These are phyloP conservation scores for Chromoteleia sp. DNA, from an alignment of 2,888 invertebrate species.

Conservation along the genomic window DNA sequence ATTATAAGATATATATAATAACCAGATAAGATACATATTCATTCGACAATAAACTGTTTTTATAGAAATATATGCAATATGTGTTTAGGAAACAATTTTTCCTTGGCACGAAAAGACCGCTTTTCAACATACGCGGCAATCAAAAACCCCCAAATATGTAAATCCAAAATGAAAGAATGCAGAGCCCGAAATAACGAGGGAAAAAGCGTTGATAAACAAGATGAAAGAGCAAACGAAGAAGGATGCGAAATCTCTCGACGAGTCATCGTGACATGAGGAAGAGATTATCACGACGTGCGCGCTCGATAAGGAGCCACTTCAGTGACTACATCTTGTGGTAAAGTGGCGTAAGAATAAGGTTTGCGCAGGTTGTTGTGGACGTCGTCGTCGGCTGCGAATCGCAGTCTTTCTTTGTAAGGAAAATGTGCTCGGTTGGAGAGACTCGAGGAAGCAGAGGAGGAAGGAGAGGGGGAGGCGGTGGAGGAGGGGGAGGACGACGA, in stretches of 20 bases:
- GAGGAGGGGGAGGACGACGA: conserved; percentile 69
- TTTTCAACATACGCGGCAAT: conserved; percentile 12
- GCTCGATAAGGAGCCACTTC: conserved; percentile 73
- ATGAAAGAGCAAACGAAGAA: conserved; percentile 71
- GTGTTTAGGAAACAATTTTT: not conserved
- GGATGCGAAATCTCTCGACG: conserved; percentile 67
- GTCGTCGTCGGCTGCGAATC: conserved; percentile 72
- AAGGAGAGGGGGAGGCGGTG: conserved; percentile 69
- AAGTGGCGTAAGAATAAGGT: conserved; percentile 85
- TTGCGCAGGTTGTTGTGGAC: conserved; percentile 77
- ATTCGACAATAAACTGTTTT: too few species aligned
- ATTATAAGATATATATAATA: too few species aligned
- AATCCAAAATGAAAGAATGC: conserved; percentile 40
- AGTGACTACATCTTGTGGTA: conserved; percentile 81
- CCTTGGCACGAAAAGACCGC: not conserved
- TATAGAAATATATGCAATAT: too few species aligned
- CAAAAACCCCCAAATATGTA: conserved; percentile 45
- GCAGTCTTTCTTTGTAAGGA: conserved; percentile 74
- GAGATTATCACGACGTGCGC: conserved; percentile 75
- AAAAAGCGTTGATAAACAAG: conserved; percentile 68
- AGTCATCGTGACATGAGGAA: conserved; percentile 66
- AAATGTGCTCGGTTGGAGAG: conserved; percentile 70
- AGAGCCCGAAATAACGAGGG: conserved; percentile 56
- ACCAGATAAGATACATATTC: too few species aligned
- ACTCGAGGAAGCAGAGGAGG: conserved; percentile 71